Base-by-base conservation (phyloP, 2,797 vertebrate species). In the Dendrocincla tyrannina region DNA sequence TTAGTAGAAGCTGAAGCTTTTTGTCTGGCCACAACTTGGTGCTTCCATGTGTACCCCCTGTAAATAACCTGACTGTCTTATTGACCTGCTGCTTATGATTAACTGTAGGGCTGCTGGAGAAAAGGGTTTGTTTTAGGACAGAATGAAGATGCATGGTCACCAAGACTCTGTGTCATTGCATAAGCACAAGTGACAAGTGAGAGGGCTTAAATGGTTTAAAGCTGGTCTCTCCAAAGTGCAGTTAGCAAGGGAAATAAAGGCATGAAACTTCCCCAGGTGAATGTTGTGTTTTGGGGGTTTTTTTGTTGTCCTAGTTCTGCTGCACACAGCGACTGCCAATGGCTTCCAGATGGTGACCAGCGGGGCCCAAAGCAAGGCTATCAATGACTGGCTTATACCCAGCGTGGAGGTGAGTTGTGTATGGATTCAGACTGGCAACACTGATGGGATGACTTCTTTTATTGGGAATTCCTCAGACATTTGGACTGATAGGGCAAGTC, bases 331-430 rank as follows among this genome's bases (percentile, higher is more conserved):
- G 77, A 99, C 99, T 9, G 99, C 99, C 88, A 99, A 99, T 1
- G 99, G 99, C 84, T 99, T 99, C 96, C 99, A 99, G 98, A 99
- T 99, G 99, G 99, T 99, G 91, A 99, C 99, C 75, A 99, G 99
- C 0, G 99, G 99, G 74, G 98, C 99, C 80, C 99, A 99, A 95
- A 99, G 99, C 97, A 99, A 99, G 98, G 99, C 99, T 0, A 93
- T 99, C 96, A 99, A 96, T 5, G 99, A 99, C 97, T 99, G 99
- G 99, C 98, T 99, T 89, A 99, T 99, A 93, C 99, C 99, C 93
- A 99, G 99, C 5, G 98, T 99, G 85, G 99, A 99, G 99, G 99
- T 99, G 96, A 98, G 98, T 91, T 62, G 32, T 81, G 2, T 6
- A 2, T 44, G 56, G n/a, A 17, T 85, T 89, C 42, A 74, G n/a